These are phyloP conservation scores for Anguilla obscura DNA, from an alignment of 2,797 vertebrate species.

Conservation along the genomic window DNA sequence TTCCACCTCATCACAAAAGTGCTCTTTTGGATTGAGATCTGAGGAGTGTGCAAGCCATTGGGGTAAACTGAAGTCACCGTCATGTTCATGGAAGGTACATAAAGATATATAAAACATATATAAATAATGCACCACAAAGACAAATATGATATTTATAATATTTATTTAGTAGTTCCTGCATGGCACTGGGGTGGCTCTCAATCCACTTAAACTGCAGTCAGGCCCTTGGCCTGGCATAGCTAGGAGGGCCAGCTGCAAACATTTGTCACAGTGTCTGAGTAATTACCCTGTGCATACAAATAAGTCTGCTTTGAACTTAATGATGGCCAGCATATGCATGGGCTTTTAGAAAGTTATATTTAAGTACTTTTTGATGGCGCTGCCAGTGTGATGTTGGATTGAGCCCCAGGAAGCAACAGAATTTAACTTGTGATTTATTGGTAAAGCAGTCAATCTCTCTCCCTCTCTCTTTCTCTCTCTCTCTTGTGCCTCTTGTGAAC, in stretches of 20 bases:
- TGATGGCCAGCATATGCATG: not conserved
- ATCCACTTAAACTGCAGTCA: not conserved
- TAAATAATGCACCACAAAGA: not conserved
- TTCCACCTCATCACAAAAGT: not conserved
- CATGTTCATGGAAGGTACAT: not conserved
- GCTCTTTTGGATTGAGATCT: not conserved
- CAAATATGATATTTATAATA: not conserved
- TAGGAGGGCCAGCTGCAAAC: not conserved
- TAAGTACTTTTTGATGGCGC: not conserved
- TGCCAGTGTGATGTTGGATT: not conserved
- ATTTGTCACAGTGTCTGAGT: conserved; percentile 10
- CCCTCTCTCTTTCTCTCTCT: not conserved
- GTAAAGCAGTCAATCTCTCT: not conserved
- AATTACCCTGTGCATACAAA: conserved; percentile 18
- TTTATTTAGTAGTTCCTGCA: not conserved
- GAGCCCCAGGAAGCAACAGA: not conserved
- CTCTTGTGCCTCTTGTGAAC: conserved; percentile 25
- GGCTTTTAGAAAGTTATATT: not conserved
- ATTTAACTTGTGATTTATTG: not conserved
- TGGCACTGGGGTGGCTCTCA: not conserved
- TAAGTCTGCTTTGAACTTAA: not conserved
- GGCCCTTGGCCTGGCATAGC: not conserved
- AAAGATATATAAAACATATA: not conserved
- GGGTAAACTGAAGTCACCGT: not conserved
- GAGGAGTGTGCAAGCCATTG: not conserved